phyloP scores from a whole-genome alignment of 2,888 invertebrate genomes.

The Clivina fossor region DNA sequence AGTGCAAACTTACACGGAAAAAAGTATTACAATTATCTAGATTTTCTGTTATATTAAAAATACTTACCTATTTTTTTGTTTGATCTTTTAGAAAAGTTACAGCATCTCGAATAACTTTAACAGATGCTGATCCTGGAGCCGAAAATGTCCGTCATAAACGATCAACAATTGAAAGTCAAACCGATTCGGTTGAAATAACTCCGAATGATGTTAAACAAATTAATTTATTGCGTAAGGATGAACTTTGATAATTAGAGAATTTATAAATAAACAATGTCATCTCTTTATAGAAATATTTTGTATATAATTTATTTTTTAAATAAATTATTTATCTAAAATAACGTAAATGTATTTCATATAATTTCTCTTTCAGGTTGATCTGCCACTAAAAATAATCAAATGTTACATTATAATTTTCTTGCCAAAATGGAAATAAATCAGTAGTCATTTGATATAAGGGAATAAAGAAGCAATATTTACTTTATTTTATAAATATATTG shows the following conservation, averaged over 20 bases:
- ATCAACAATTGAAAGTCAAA: constrained; percentile 40
- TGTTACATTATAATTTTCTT: too few species aligned
- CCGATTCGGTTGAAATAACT: constrained; percentile 42
- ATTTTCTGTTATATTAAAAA: constrained; percentile 12
- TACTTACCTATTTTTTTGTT: constrained; percentile 10
- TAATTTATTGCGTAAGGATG: constrained; percentile 39
- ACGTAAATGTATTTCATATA: constrained; percentile 12
- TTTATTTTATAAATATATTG: constrained; percentile 31
- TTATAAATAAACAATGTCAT: constrained; percentile 12
- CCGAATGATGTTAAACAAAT: constrained; percentile 32
- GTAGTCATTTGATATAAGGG: constrained; percentile 3
- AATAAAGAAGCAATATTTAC: constrained; percentile 10
- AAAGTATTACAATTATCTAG: constrained; percentile 37
- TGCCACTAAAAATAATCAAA: constrained; percentile 4
- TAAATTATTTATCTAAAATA: constrained; percentile 6
- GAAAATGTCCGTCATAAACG: constrained; percentile 39
- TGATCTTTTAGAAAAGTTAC: constrained; percentile 23
- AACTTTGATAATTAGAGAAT: constrained; percentile 28
- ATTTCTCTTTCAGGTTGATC: constrained; percentile 25
- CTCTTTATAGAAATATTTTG: neutral
- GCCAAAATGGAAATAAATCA: constrained; percentile 13
- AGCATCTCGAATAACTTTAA: constrained; percentile 57
- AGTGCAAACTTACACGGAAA: constrained; percentile 55
- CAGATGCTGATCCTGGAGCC: constrained; percentile 58
- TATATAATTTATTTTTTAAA: neutral